These are phyloP conservation scores for Thyatira batis DNA, from an alignment of 2,888 invertebrate species.

Conservation along the genomic window DNA sequence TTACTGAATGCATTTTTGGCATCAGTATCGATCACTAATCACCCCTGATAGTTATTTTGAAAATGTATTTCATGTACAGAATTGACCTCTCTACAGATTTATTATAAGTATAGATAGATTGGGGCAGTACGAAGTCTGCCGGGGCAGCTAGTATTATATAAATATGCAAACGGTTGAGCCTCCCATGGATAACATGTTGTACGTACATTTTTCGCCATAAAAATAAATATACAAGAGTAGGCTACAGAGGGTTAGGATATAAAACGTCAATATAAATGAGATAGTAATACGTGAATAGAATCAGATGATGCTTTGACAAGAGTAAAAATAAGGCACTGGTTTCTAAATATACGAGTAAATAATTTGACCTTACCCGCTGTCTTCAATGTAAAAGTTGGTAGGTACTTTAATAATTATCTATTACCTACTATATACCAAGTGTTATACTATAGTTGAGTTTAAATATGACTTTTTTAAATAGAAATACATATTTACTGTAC, in stretches of 20 bases:
- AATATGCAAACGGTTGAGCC: constrained; percentile 5
- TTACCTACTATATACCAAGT: too few species aligned
- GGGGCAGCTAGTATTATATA: background rate
- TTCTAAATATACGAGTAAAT: constrained; percentile 27
- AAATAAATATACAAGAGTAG: constrained; percentile 39
- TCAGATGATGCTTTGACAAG: constrained; percentile 59
- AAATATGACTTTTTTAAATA: too few species aligned
- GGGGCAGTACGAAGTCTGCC: too few species aligned
- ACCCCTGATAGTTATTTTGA: too few species aligned
- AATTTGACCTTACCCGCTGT: background rate
- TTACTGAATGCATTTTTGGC: too few species aligned
- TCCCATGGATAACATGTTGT: constrained; percentile 16
- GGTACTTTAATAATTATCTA: too few species aligned
- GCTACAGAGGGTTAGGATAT: constrained; percentile 40
- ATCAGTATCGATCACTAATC: too few species aligned
- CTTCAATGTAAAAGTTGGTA: background rate
- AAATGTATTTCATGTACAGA: too few species aligned
- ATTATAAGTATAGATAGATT: too few species aligned
- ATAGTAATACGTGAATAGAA: constrained; percentile 61
- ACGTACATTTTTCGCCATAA: constrained; percentile 31
- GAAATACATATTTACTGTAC: too few species aligned
- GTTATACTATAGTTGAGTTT: too few species aligned
- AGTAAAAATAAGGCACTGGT: constrained; percentile 48
- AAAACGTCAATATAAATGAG: constrained; percentile 63
- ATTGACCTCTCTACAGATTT: too few species aligned